Evolutionary conservation across 1,140 invertebrate species (phyloP).

Genomic region (Anastatus disparis): DNA sequence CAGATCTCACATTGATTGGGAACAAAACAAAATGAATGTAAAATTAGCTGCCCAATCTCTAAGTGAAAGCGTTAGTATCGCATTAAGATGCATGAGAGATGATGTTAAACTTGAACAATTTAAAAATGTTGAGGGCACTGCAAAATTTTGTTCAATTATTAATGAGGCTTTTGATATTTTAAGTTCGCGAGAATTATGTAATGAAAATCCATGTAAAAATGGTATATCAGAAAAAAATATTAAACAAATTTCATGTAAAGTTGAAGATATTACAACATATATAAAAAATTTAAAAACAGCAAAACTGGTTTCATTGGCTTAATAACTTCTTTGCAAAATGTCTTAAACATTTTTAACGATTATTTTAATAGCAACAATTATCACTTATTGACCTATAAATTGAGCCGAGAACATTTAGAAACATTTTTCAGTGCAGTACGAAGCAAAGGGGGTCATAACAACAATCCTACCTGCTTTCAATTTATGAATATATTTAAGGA

Average conservation of each 20-base stretch:
- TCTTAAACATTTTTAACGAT: constrained; percentile 34
- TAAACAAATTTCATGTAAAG: neutral
- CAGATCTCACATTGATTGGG: constrained; percentile 49
- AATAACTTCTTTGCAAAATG: constrained; percentile 40
- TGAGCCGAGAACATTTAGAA: constrained; percentile 9
- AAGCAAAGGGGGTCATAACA: neutral
- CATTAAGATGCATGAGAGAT: constrained; percentile 48
- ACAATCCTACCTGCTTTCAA: neutral
- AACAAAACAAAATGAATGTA: constrained; percentile 55
- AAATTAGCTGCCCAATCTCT: constrained; percentile 52
- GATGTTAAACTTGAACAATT: constrained; percentile 44
- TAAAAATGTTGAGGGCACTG: constrained; percentile 24
- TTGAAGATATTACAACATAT: constrained; percentile 26
- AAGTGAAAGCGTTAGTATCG: constrained; percentile 48
- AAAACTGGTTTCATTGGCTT: constrained; percentile 50
- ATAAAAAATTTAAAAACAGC: constrained; percentile 5
- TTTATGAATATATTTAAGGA: neutral
- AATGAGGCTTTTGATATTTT: constrained; percentile 46
- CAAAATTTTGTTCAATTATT: too few species aligned
- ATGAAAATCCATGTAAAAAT: constrained; percentile 21
- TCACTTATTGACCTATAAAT: constrained; percentile 8
- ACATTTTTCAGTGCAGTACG: neutral
- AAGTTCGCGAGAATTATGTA: constrained; percentile 39
- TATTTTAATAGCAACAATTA: neutral
- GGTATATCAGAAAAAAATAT: too few species aligned